phyloP scores from a whole-genome alignment of 2,113 vertebrate genomes.

The Sinocyclocheilus rhinocerous region DNA sequence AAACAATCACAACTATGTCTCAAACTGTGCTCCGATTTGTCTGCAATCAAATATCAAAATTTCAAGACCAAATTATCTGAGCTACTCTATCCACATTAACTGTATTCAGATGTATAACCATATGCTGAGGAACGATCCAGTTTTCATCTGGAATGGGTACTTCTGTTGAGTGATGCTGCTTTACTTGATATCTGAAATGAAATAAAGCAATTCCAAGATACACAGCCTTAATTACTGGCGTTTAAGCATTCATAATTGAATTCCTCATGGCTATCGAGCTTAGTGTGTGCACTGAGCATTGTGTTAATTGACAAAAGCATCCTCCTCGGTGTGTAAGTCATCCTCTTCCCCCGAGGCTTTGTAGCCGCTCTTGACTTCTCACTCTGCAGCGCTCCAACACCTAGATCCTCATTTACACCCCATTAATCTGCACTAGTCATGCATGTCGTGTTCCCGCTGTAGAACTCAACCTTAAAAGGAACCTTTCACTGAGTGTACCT shows the following conservation, averaged over 20 bases:
- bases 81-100: not conserved
- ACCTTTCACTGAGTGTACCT: slow-evolving; percentile 52
- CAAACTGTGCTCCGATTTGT: not conserved
- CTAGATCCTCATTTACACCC: slow-evolving; percentile 47
- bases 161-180: not conserved
- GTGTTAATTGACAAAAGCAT: slow-evolving; percentile 47
- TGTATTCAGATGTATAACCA: not conserved
- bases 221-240: not conserved
- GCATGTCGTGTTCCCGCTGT: slow-evolving; percentile 56
- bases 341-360: slow-evolving; percentile 38
- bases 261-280: slow-evolving; percentile 4
- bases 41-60: not conserved
- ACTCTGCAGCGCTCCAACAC: slow-evolving; percentile 51
- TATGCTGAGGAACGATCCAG: not conserved
- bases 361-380: slow-evolving; percentile 22
- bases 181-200: not conserved
- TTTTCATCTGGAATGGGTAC: not conserved
- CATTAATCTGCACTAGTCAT: slow-evolving; percentile 55
- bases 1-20: not conserved
- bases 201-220: not conserved
- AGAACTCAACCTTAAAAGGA: slow-evolving; percentile 58
- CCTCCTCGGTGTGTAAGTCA: slow-evolving; percentile 31
- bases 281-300: slow-evolving; percentile 21
- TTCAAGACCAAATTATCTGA: not conserved
- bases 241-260: slow-evolving; percentile 21